These are phyloP conservation scores for Drosophila triauraria DNA, from an alignment of 1,140 invertebrate genomes.

Conservation along the genomic window DNA sequence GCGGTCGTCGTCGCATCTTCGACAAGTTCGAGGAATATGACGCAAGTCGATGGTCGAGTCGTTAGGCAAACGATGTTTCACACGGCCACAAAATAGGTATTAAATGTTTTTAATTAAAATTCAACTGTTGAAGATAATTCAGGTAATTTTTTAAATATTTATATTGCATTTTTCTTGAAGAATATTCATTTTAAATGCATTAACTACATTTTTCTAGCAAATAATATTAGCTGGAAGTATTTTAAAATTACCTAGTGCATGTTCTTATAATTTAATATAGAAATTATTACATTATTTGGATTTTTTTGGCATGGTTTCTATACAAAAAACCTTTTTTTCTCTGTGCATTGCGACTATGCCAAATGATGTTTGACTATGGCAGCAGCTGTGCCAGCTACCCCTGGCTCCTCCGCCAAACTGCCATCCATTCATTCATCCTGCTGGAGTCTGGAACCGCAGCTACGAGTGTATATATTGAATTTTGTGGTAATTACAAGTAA, in stretches of 20 bases:
- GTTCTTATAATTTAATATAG: no score
- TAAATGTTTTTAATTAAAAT: background rate
- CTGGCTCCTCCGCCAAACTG: background rate
- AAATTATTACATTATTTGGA: background rate
- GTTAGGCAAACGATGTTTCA: slow-evolving; percentile 60
- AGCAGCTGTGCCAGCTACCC: slow-evolving; percentile 30
- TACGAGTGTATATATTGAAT: slow-evolving; percentile 72
- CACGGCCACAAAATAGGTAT: slow-evolving; percentile 1
- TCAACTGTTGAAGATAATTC: no score
- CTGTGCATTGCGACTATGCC: slow-evolving; percentile 49
- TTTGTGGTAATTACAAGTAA: slow-evolving; percentile 83
- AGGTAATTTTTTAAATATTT: background rate
- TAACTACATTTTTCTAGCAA: no score
- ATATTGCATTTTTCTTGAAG: no score
- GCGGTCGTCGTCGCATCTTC: slow-evolving; percentile 60
- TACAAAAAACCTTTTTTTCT: background rate
- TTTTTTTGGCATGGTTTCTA: no score
- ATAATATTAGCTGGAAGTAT: no score
- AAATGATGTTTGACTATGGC: slow-evolving; percentile 77
- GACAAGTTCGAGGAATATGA: slow-evolving; percentile 48
- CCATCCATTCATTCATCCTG: slow-evolving; percentile 5
- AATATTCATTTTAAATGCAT: no score
- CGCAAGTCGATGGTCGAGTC: slow-evolving; percentile 61
- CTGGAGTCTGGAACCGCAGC: slow-evolving; percentile 24
- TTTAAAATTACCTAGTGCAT: no score